phyloP scores from a whole-genome alignment of 1,140 invertebrate species.

The Heliconius hermathena region DNA sequence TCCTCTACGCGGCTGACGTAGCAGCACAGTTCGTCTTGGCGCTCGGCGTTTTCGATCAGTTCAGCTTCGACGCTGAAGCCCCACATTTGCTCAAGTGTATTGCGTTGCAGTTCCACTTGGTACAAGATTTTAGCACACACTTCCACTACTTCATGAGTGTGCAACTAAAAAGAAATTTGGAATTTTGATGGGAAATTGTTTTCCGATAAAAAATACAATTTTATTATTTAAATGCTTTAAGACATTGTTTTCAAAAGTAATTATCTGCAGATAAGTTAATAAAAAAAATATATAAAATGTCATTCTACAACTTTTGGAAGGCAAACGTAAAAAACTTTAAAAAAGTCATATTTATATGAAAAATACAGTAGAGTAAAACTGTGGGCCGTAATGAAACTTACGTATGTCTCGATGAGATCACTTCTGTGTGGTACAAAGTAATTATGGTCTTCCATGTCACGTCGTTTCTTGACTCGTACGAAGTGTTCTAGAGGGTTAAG shows the following conservation, averaged over 20 bases:
- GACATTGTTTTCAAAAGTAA: no score
- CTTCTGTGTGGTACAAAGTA: constrained; percentile 96
- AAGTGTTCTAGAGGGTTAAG: constrained; percentile 97
- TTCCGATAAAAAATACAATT: no score
- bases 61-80: constrained; percentile 98
- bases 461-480: constrained; percentile 95
- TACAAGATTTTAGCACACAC: constrained; percentile 98
- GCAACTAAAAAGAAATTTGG: constrained; percentile 84
- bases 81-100: constrained; percentile 96
- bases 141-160: constrained; percentile 97
- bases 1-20: constrained; percentile 97
- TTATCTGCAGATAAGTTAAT: no score
- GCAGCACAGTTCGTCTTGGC: constrained; percentile 97
- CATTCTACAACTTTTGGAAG: no score
- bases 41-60: constrained; percentile 96
- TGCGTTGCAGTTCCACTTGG: constrained; percentile 95
- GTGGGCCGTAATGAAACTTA: constrained; percentile 83
- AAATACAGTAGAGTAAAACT: not conserved
- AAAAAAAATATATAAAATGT: no score
- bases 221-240: no score
- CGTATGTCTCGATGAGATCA: constrained; percentile 97
- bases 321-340: no score
- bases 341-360: no score
- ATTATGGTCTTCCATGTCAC: constrained; percentile 97
- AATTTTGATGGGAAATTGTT: not conserved